Evolutionary conservation across 2,797 vertebrate genomes (phyloP), one percentile per base, ranked within the genome.

Genomic region (Remorina albescens): DNA sequence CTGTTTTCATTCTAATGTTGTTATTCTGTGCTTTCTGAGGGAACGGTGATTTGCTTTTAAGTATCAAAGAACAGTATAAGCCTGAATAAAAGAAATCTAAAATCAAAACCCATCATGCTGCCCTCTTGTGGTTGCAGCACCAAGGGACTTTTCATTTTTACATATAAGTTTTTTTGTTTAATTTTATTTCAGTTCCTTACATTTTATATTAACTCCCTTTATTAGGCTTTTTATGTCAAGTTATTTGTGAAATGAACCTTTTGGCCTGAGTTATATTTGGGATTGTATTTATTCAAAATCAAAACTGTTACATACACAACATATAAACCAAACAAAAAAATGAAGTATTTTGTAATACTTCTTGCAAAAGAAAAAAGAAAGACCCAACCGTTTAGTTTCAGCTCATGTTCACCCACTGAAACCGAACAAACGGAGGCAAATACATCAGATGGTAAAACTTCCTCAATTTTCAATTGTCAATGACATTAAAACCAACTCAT

Each of bases 111-210:
- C 7, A 4, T 15, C 36, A 13, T 39, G 30, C 56, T 76, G 78
- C 73, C 78, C 67, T 69, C 87, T 80, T 13, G 65, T 86, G 85
- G 76, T 44, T 67, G 23, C 21, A 42, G 42, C 8, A 8, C 26
- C 3, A 71, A 7, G 10, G 32, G 9, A 46, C 2, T 25, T 54
- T 3, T 12, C 36, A 41, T n/a, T 34, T 30, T 30, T 30, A 3
- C 6, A 30, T 6, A 30, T 6, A 30, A 30, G 6, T 6, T 30
- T 30, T 30, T 30, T 30, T 30, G 3, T 30, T n/a, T n/a, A n/a
- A n/a, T n/a, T n/a, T 30, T 30, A 30, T 30, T 30, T 3, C 3
- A 30, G 30, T 30, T 55, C 10, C 0, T 42, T 11, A 7, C 9
- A 28, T 36, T 4, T 44, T n/a, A n/a, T 3, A 32, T 70, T 12